phyloP scores from a whole-genome alignment of 2,113 vertebrate genomes.

The Megaceryle maxima region DNA sequence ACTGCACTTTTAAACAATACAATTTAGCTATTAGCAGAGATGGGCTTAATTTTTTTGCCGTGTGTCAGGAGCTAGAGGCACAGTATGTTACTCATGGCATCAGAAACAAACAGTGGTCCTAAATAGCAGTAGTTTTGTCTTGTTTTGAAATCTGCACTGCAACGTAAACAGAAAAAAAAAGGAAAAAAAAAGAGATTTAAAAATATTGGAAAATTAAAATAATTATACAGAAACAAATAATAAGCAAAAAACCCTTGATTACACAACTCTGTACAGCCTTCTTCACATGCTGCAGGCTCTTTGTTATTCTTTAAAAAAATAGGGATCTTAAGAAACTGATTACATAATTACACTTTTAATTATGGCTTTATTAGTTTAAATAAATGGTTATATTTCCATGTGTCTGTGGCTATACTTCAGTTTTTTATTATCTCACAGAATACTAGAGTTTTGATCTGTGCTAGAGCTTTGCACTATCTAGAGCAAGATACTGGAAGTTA shows the following conservation, averaged over 20 bases:
- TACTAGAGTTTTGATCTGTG: not conserved
- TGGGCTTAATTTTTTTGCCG: not conserved
- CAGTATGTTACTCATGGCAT: not conserved
- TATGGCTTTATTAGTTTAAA: constrained; percentile 22
- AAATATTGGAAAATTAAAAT: not conserved
- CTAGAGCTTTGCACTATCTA: not conserved
- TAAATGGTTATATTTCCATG: not conserved
- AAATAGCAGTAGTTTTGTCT: not conserved
- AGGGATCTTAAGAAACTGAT: not conserved
- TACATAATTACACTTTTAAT: constrained; percentile 31
- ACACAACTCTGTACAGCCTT: not conserved
- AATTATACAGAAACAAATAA: not conserved
- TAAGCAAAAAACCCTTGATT: not conserved
- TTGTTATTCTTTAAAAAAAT: not conserved
- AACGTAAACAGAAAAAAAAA: not conserved
- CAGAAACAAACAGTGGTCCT: not conserved
- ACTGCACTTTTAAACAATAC: not conserved
- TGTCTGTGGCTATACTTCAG: not conserved
- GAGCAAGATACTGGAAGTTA: not conserved
- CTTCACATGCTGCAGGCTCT: not conserved
- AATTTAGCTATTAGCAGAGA: not conserved
- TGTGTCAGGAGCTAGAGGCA: not conserved
- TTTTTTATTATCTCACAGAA: not conserved
- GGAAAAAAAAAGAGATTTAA: not conserved
- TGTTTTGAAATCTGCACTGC: not conserved